phyloP scores from a whole-genome alignment of 1,140 invertebrate genomes.

The Camponotus floridanus region DNA sequence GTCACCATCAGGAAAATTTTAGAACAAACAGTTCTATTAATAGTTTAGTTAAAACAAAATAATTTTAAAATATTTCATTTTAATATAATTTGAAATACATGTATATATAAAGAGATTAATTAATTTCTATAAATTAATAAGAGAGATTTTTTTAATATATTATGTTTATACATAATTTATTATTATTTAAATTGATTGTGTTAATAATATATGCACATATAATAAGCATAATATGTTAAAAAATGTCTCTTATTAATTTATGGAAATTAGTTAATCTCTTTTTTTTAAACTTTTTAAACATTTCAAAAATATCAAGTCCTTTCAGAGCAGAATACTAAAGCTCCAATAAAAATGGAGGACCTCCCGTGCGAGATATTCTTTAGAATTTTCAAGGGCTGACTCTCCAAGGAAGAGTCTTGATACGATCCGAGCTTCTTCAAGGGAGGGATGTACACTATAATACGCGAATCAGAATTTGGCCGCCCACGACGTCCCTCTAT shows the following conservation, averaged over 20 bases:
- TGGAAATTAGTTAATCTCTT: neutral
- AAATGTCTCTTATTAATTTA: constrained; percentile 11
- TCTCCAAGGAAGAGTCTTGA: constrained; percentile 55
- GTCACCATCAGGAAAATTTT: neutral
- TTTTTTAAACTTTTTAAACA: constrained; percentile 2
- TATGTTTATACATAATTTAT: no score
- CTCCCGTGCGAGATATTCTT: constrained; percentile 55
- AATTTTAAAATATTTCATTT: neutral
- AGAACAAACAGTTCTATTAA: neutral
- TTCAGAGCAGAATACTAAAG: constrained; percentile 8
- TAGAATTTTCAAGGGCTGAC: constrained; percentile 62
- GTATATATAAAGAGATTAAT: no score
- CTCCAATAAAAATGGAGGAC: constrained; percentile 1
- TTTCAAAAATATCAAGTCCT: constrained; percentile 26
- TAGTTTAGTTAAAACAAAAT: neutral
- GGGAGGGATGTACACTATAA: constrained; percentile 47
- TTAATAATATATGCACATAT: constrained; percentile 3
- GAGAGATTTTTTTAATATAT: no score
- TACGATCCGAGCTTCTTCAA: constrained; percentile 57
- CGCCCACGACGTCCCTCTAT: constrained; percentile 64
- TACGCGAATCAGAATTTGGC: constrained; percentile 63
- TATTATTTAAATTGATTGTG: neutral
- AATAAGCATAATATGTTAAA: neutral
- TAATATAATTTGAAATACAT: neutral
- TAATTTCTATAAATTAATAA: no score